These are phyloP conservation scores for Solenopsis fugax DNA, from an alignment of 1,140 invertebrate species.

Conservation along the genomic window DNA sequence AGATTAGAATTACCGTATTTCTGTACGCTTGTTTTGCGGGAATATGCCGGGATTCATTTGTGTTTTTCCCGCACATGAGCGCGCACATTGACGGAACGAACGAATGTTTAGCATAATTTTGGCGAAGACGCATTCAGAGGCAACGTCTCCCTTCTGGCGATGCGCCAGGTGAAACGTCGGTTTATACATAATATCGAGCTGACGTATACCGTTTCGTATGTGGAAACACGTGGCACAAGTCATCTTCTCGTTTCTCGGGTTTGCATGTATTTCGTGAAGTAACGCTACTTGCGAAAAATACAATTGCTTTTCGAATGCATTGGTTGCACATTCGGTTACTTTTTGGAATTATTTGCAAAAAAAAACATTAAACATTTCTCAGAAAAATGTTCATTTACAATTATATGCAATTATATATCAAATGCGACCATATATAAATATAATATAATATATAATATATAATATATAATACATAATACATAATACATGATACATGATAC, in stretches of 20 bases:
- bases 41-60: background rate
- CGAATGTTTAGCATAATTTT: conserved; percentile 66
- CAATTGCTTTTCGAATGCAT: background rate
- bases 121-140: conserved; percentile 67
- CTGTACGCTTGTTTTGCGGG: background rate
- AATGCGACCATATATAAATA: too few relatives aligned
- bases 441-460: too few relatives aligned
- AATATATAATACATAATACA: too few relatives aligned
- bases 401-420: too few relatives aligned
- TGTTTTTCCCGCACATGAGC: background rate
- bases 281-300: background rate
- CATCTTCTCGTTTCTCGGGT: background rate
- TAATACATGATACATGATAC: too few relatives aligned
- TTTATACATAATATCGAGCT: conserved; percentile 43
- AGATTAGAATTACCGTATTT: conserved; percentile 15
- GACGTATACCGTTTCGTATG: conserved; percentile 38
- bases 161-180: conserved; percentile 62
- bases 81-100: background rate
- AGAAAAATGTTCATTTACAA: too few relatives aligned
- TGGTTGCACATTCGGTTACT: background rate
- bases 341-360: background rate
- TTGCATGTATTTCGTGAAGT: background rate
- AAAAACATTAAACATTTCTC: too few relatives aligned
- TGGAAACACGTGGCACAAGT: conserved; percentile 4
- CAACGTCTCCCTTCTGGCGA: conserved; percentile 41